Evolutionary conservation across 2,888 invertebrate genomes (phyloP), one percentile per base, ranked within the genome.

Genomic region (Drosophila greeni): DNA sequence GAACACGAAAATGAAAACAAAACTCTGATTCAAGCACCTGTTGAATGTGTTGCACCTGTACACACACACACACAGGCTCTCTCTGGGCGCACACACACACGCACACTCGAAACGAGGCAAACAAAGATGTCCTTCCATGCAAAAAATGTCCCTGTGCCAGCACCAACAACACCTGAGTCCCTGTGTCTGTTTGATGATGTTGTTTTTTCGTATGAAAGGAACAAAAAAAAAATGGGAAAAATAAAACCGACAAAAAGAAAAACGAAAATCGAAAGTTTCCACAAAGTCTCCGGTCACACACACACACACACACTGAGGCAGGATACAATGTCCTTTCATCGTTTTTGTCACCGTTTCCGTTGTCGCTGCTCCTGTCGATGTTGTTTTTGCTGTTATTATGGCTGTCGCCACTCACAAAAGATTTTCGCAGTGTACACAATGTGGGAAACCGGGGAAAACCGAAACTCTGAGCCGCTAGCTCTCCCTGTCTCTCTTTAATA

Each of bases 11-110:
- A 51, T 24, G 37, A 69, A 69, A 69, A 45, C 37, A 48, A 48
- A 64, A 60, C 47, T 70, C 48, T 49, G 70, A 61, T 62, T 67
- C 55, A 49, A 58, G 78, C 84, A 82, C 81, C 68, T 80, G 84
- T 84, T 80, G 83, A 77, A 77, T 81, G 68, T 72, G 66, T 68
- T 85, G 84, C 81, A 81, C 85, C 83, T 73, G 70, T 14, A 61
- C 29, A 49, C 52, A 36, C 43, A 31, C 34, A n/a, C 24, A 34
- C 36, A 52, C 56, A 52, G 16, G 23, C 60, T 16, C 26, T 26
- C 34, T 18, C 16, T 11, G 33, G 34, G 45, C 36, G 40, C 47
- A 37, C 66, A 53, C 43, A 12, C 36, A 54, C 11, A 43, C 45
- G 8, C 36, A 55, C 66, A 54, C 43, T 16, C 11, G 8, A 45